phyloP scores from a whole-genome alignment of 1,140 invertebrate genomes.

The Micrasema longulum region DNA sequence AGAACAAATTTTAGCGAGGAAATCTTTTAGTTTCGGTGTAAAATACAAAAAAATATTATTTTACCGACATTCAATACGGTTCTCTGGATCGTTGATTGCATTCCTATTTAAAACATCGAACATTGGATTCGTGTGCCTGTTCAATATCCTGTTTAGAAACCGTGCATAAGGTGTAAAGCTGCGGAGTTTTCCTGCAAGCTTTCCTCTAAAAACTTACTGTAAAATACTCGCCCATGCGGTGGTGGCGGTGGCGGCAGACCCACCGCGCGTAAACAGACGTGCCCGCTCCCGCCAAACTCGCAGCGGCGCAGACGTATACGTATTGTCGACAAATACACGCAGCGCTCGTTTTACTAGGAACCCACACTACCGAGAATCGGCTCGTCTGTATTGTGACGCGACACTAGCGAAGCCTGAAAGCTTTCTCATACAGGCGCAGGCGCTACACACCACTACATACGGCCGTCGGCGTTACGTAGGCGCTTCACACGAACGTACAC shows the following conservation, averaged over 20 bases:
- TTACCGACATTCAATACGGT: too few relatives aligned
- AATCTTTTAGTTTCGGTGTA: too few relatives aligned
- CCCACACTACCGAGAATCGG: background rate
- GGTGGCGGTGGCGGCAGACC: too few relatives aligned
- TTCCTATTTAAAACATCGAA: too few relatives aligned
- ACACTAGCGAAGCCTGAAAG: background rate
- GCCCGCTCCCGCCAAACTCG: constrained; percentile 15
- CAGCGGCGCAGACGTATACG: constrained; percentile 20
- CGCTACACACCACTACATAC: constrained; percentile 19
- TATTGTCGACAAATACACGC: constrained; percentile 12
- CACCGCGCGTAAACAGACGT: constrained; percentile 33
- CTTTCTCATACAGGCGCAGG: constrained; percentile 31
- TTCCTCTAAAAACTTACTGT: constrained; percentile 2
- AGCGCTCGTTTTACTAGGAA: constrained; percentile 14
- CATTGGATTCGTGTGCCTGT: too few relatives aligned
- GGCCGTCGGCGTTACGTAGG: constrained; percentile 39
- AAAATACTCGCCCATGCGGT: constrained; percentile 26
- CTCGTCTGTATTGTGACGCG: constrained; percentile 3
- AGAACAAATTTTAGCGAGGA: too few relatives aligned
- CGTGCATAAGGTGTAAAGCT: too few relatives aligned
- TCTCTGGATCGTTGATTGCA: too few relatives aligned
- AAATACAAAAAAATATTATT: too few relatives aligned
- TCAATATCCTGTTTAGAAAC: too few relatives aligned
- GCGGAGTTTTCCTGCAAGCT: constrained; percentile 2
- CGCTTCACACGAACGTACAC: constrained; percentile 43